Percentiles rank a stretch among this genome's conserved stretches.
These are phyloP conservation scores for Onychorhynchus coronatus DNA, from an alignment of 2,113 vertebrate genomes.

Conservation along the genomic window DNA sequence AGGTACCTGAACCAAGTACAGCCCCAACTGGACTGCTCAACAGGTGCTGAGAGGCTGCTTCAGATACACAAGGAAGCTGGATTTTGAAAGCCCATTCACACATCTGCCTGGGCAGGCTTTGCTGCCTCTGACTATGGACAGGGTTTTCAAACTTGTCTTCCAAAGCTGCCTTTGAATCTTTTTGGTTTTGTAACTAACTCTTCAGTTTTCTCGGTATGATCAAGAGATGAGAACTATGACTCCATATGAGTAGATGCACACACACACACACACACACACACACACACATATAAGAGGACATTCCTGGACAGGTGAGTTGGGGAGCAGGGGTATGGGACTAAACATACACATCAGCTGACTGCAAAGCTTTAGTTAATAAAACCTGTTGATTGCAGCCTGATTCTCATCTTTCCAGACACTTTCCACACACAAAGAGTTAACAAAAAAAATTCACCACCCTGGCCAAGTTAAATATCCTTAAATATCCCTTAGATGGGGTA, in stretches of 20 bases:
- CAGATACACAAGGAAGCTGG: not conserved
- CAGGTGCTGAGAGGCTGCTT: not conserved
- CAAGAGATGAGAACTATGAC: not conserved
- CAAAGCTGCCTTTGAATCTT: not conserved
- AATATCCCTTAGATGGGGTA: not conserved
- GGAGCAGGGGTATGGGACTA: not conserved
- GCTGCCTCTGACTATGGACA: not conserved
- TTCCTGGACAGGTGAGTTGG: not conserved
- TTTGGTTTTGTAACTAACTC: not conserved
- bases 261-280: fast-evolving
- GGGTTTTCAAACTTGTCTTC: not conserved
- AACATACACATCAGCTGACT: not conserved
- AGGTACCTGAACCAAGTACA: not conserved
- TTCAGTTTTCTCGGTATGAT: not conserved
- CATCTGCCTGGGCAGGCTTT: not conserved
- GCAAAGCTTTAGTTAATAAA: not conserved
- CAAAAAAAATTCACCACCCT: not conserved
- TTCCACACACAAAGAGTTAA: not conserved
- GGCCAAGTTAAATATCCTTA: not conserved
- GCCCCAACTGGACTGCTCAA: not conserved
- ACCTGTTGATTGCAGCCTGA: not conserved
- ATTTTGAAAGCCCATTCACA: not conserved
- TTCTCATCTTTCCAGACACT: not conserved
- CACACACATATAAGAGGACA: not conserved
- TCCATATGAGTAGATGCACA: not conserved